A percentile compares a stretch with the other conserved stretches of the same genome.
Evolutionary conservation across 2,113 vertebrate species (phyloP).

Genomic region (Rhombomys opimus): DNA sequence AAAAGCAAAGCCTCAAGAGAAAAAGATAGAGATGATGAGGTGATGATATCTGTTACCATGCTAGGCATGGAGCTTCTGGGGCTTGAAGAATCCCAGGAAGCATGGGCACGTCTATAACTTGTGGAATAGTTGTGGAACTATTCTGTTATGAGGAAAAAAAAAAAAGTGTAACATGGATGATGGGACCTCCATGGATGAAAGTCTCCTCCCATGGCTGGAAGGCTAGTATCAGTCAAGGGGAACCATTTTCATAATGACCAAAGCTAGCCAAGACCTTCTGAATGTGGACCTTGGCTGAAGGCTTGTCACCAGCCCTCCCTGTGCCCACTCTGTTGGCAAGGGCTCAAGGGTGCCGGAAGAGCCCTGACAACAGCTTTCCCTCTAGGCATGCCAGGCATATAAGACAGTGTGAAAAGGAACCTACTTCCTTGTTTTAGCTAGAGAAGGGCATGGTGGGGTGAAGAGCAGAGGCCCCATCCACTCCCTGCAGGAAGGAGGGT

Average conservation of each 20-base stretch:
- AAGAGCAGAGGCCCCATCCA: fast-evolving
- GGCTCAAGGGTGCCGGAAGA: background rate
- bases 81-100: background rate
- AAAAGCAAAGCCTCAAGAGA: background rate
- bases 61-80: background rate
- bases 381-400: fast-evolving
- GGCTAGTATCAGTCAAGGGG: background rate
- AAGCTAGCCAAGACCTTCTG: fast-evolving
- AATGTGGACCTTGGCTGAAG: background rate
- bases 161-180: fast-evolving
- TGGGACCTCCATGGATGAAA: background rate
- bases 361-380: background rate
- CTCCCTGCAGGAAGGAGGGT: background rate
- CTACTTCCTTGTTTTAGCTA: fast-evolving
- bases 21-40: background rate
- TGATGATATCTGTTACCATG: fast-evolving
- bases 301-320: background rate
- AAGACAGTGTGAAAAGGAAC: background rate
- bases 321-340: background rate
- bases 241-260: background rate
- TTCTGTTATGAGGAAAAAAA: background rate
- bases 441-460: fast-evolving
- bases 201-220: background rate
- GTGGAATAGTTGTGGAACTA: background rate
- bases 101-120: background rate